A percentile compares a stretch with the other conserved stretches of the same genome.
Evolutionary conservation across 2,113 vertebrate genomes (phyloP).

Genomic region (Thermophis baileyi): DNA sequence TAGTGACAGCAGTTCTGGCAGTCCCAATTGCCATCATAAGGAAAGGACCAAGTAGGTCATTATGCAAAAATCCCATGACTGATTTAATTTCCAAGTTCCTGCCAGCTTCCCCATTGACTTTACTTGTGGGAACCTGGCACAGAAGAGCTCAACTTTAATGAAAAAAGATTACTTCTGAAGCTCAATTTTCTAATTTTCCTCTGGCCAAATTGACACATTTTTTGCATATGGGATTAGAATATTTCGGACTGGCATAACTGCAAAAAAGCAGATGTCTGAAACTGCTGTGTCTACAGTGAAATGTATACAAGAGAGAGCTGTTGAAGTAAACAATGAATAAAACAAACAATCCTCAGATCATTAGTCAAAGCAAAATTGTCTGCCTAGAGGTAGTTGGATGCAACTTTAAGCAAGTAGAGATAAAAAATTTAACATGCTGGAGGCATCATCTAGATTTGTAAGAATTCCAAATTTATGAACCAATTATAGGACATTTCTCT

Average conservation of each 20-base stretch:
- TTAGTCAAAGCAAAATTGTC: background rate
- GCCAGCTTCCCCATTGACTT: background rate
- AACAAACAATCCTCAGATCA: background rate
- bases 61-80: background rate
- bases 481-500: background rate
- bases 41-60: background rate
- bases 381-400: background rate
- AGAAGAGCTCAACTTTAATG: background rate
- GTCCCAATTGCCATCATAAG: background rate
- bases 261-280: constrained; percentile 25
- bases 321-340: constrained; percentile 1
- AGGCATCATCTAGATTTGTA: background rate
- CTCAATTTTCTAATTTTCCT: background rate
- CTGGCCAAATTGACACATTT: background rate
- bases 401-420: background rate
- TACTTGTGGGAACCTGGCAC: background rate
- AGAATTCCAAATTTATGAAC: constrained; percentile 4
- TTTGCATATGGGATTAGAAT: background rate
- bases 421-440: background rate
- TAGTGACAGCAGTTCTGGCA: background rate
- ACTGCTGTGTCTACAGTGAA: constrained; percentile 19
- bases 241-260: background rate
- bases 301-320: background rate
- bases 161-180: background rate
- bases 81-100: background rate